phyloP scores from a whole-genome alignment of 2,797 vertebrate species.

The Thunnus albacares region DNA sequence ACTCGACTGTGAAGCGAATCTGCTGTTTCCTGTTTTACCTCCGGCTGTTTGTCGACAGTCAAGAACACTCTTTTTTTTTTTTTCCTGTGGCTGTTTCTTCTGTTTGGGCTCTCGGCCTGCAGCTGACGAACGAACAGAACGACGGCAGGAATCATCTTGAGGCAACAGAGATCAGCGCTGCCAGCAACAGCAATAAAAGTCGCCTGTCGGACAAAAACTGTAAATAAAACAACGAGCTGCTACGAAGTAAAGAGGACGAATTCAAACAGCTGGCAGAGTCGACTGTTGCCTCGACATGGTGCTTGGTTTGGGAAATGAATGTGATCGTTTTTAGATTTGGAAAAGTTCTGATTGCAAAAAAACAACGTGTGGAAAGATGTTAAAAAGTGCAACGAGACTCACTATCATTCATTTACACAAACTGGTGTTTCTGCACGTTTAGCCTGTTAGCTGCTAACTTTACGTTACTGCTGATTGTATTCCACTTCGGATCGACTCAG shows the following conservation, averaged over 20 bases:
- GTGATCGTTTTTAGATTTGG: neutral
- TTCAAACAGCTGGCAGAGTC: neutral
- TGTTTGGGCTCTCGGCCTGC: conserved; percentile 1
- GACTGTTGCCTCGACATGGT: neutral
- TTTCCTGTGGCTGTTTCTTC: neutral
- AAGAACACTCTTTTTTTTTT: too few relatives aligned
- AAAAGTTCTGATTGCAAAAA: neutral
- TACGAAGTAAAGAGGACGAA: neutral
- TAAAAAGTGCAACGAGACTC: neutral
- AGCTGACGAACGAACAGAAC: neutral
- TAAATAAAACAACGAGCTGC: neutral
- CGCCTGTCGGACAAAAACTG: neutral
- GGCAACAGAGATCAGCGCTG: neutral
- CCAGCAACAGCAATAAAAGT: conserved; percentile 37
- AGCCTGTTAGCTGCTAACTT: neutral
- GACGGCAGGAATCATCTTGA: neutral
- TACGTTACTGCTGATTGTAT: neutral
- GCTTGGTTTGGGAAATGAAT: neutral
- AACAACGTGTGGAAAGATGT: neutral
- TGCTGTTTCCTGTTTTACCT: conserved; percentile 26
- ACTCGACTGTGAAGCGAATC: conserved; percentile 34
- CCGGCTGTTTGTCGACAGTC: neutral
- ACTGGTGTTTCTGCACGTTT: neutral
- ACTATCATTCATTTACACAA: too few relatives aligned
- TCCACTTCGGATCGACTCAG: neutral